Base-by-base conservation (phyloP, 2,888 invertebrate species). In the Endomychus coccineus region DNA sequence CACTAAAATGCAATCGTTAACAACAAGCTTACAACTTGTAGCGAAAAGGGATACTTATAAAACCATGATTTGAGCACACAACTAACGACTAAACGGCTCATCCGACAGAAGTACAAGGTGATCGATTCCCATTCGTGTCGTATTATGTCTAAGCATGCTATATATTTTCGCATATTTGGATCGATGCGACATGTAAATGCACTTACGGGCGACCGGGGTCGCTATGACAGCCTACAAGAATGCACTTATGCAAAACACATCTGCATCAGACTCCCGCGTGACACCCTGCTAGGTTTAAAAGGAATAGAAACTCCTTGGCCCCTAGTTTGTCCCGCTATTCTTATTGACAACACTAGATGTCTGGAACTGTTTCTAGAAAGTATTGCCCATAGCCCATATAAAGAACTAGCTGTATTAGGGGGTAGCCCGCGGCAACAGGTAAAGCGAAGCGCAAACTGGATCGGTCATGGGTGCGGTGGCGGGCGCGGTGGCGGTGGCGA, bases 171-270 rank as follows among this genome's bases (percentile, higher is more conserved):
- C 61, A 60, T 56, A 56, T 59, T 58, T 54, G 54, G 57, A 55
- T 52, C 52, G 50, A 43, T 50, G 55, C 59, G 59, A 66, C 66
- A 66, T 59, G 66, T 59, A 64, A 66, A 66, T 66, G 66, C 66
- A 66, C 66, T 66, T 66, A 66, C 55, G 59, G 56, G 52, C 56
- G 59, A 57, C 54, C 59, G 59, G 61, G 59, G 55, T 56, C 54
- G 52, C 53, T 41, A 56, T 52, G 58, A 58, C 62, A 60, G 59
- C 59, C 62, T 61, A 59, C 61, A 61, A 62, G 62, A 61, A 62
- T 63, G 62, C 63, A 62, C 62, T 63, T 62, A 62, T 50, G 52
- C 44, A 48, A 40, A 47, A 50, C 51, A 50, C 51, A 51, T 51
- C 51, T 51, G 51, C 50, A 46, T 31, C 47, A 43, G 40, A 44